Evolutionary conservation across 2,888 invertebrate genomes (phyloP), one percentile per base, ranked within the genome.

Genomic region (Ennomos fuscantarius): DNA sequence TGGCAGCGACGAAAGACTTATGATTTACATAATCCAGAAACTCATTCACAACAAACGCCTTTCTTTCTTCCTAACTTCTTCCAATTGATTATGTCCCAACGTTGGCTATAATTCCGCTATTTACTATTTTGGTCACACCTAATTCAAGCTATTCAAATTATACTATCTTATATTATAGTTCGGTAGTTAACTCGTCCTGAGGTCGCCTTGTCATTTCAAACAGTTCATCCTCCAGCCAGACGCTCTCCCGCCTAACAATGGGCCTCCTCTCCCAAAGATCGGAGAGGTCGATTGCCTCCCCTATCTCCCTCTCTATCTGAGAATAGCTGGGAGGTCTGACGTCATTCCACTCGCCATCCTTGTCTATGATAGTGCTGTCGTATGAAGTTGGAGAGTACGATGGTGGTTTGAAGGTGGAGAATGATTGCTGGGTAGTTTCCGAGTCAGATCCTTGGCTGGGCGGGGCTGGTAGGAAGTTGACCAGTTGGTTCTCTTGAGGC

Each of bases 121-220:
- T 24, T 24, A 24, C 24, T 24, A 24, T 24, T 24, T 24, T 24
- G 24, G 24, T 24, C 6, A 6, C 24, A 24, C 24, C 24, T 24
- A 24, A 24, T 24, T 24, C 24, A 24, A 49, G 8, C 35, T 44
- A 59, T 45, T 8, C 47, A 40, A 44, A 55, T 34, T 57, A 47
- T 37, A 1, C 13, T 59, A 54, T 45, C 31, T 48, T 58, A 49
- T 59, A 88, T 92, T 41, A 97, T 85, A 96, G 93, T 93, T 97
- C 97, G 74, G 97, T 97, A 75, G 97, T 97, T 72, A 97, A 96
- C 90, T 97, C 97, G 86, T 97, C 97, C 88, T 97, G 97, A 46
- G 97, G 97, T 74, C 97, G 93, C 84, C 96, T 96, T 56, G 96
- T 96, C 83, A 97, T 93, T 79, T 96, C 96, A 73, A 95, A 95